Evolutionary conservation across 2,797 vertebrate genomes (phyloP), one percentile per base, ranked within the genome.

Genomic region (Buphagus erythrorhynchus): DNA sequence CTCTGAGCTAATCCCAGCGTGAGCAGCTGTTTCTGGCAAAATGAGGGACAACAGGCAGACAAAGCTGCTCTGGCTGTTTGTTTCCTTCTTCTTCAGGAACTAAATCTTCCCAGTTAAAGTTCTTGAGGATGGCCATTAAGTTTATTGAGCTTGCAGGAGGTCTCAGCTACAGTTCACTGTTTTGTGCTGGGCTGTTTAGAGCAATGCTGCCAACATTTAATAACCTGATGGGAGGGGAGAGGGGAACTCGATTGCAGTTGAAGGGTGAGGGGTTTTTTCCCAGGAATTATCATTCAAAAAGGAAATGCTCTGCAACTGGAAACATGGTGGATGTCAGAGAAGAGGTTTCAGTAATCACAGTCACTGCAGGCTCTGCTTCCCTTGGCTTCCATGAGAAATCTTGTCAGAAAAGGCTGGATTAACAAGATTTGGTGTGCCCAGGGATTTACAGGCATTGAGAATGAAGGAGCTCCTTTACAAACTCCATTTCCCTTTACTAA

Each of bases 91-190:
- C 71, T 91, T 83, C 0, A 0, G 91, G 67, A 95, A 29, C 76
- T 94, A 96, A 96, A 96, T 96, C 92, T 93, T 94, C 48, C 93
- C 90, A 80, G 88, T 96, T 95, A 82, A 95, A 96, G 77, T 95
- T 95, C 84, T 92, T 80, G 73, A 90, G 65, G 92, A 81, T 52
- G 75, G 77, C 90, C 94, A 94, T 97, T 96, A 96, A 85, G 87
- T 96, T 92, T 94, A 96, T 91, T 38, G 90, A 92, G 76, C 92
- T 89, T 45, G 54, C 92, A 84, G 95, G 97, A 91, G 88, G 86
- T 68, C 88, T 88, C 95, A 91, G 89, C 81, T 71, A 92, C 83
- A 95, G 96, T 93, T 97, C 91, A 91, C 82, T 82, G 63, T 94
- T 78, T 93, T 62, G 3, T 87, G 91, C 83, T 86, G 88, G 88